These are phyloP conservation scores for Pteruthius melanotis DNA, from an alignment of 2,113 vertebrate genomes.

Conservation along the genomic window DNA sequence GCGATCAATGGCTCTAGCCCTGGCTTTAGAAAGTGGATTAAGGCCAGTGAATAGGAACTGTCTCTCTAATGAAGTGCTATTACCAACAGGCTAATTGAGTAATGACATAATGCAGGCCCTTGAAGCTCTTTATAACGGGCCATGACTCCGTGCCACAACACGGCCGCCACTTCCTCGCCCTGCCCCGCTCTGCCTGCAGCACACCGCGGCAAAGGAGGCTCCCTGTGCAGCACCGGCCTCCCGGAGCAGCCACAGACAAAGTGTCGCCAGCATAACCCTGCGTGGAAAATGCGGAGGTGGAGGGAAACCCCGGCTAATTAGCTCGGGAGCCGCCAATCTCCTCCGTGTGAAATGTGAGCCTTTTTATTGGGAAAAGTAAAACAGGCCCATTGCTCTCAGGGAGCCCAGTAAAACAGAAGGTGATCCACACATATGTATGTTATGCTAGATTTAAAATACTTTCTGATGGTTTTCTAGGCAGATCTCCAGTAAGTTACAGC, in stretches of 20 bases:
- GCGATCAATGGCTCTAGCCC: neutral
- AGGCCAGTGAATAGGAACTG: slow-evolving; percentile 55
- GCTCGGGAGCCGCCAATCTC: slow-evolving; percentile 63
- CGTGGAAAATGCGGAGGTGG: slow-evolving; percentile 81
- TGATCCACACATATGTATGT: slow-evolving; percentile 59
- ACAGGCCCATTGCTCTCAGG: slow-evolving; percentile 65
- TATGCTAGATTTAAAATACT: slow-evolving; percentile 54
- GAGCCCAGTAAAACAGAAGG: slow-evolving; percentile 71
- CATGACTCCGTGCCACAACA: slow-evolving; percentile 27
- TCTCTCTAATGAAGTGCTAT: slow-evolving; percentile 70
- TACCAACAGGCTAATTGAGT: slow-evolving; percentile 69
- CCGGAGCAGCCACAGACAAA: slow-evolving; percentile 73
- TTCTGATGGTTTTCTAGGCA: slow-evolving; percentile 72
- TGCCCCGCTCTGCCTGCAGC: slow-evolving; percentile 51
- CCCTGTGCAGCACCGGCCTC: slow-evolving; percentile 39
- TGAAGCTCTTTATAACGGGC: slow-evolving; percentile 28
- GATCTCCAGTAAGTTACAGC: slow-evolving; percentile 52
- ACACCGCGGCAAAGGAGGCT: slow-evolving; percentile 42
- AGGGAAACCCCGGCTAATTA: slow-evolving; percentile 74
- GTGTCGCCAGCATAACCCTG: slow-evolving; percentile 80
- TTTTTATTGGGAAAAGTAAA: slow-evolving; percentile 65
- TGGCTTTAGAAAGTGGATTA: slow-evolving; percentile 61
- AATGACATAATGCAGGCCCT: slow-evolving; percentile 67
- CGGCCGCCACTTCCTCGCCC: slow-evolving; percentile 11
- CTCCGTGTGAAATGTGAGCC: slow-evolving; percentile 66